Evolutionary conservation across 30 jellyfish, hydroid and myxozoan genomes (phyloP).

Genomic region (Catostylus mosaicus): DNA sequence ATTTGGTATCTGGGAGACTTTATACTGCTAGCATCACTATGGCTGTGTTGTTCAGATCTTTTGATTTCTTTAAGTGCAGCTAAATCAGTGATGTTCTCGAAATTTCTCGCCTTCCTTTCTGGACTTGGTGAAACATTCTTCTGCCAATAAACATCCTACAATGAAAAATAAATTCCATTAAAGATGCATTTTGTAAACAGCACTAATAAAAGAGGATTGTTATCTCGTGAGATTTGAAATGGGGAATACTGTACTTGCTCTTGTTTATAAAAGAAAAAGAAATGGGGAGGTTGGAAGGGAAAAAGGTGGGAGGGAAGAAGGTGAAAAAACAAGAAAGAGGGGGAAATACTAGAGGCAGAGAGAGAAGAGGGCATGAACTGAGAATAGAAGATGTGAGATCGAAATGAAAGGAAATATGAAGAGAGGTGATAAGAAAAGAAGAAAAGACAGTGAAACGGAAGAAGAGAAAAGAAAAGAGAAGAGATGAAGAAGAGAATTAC

Average conservation of each 20-base stretch:
- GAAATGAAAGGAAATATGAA: background rate
- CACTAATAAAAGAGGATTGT: background rate
- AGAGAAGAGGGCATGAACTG: background rate
- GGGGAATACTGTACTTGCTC: too few relatives aligned
- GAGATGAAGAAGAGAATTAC: background rate
- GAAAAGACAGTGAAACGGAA: background rate
- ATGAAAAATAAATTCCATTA: background rate
- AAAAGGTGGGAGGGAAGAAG: background rate
- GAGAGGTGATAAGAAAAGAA: background rate
- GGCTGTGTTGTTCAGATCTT: slow-evolving; percentile 48
- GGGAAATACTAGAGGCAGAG: too few relatives aligned
- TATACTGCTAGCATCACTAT: slow-evolving; percentile 63
- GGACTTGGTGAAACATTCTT: slow-evolving; percentile 49
- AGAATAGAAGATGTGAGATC: background rate
- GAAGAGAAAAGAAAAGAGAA: background rate
- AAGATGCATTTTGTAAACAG: background rate
- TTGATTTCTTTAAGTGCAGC: slow-evolving; percentile 58
- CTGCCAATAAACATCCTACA: slow-evolving; percentile 70
- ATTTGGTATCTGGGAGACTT: slow-evolving; percentile 56
- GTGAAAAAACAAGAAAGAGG: background rate
- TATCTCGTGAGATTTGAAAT: background rate
- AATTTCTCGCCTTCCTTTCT: slow-evolving; percentile 39
- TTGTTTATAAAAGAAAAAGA: background rate
- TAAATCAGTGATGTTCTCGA: slow-evolving; percentile 45
- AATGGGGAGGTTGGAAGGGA: background rate